Conservation (phyloP, 1,140 invertebrate genomes). For the Drosophila baimaii region DNA sequence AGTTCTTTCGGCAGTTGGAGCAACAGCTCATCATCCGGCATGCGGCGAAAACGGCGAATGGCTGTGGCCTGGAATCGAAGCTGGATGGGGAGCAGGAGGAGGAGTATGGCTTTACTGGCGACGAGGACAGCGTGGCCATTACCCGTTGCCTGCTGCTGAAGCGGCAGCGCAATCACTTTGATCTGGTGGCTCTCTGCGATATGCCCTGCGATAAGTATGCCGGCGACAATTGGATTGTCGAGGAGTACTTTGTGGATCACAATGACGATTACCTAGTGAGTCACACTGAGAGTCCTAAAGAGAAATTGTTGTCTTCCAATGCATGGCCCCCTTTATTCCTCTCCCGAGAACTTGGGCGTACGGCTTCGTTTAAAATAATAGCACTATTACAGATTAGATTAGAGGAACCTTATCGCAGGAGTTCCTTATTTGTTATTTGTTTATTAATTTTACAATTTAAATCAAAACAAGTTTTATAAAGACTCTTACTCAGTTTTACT, state of each 20-base stretch:
- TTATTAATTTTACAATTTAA: neutral
- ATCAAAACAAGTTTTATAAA: neutral
- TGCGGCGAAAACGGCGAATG: conserved; percentile 44
- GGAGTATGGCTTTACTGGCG: conserved; percentile 2
- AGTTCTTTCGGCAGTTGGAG: conserved; percentile 78
- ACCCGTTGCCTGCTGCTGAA: conserved; percentile 61
- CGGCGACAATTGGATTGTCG: conserved; percentile 76
- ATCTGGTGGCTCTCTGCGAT: conserved; percentile 76
- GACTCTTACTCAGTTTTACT: no score
- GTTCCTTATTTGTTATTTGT: neutral
- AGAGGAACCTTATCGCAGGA: neutral
- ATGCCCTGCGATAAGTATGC: conserved; percentile 65
- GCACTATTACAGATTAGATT: neutral
- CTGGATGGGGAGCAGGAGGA: neutral
- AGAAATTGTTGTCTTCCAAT: conserved; percentile 14
- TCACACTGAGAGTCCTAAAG: conserved; percentile 15
- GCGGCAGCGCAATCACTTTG: conserved; percentile 76
- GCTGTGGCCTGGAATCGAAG: conserved; percentile 33
- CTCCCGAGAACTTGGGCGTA: neutral
- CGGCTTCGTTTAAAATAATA: conserved; percentile 4
- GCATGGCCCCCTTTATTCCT: conserved; percentile 20
- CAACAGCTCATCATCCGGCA: conserved; percentile 47
- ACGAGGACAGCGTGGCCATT: conserved; percentile 25
- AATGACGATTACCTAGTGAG: conserved; percentile 78
- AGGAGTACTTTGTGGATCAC: conserved; percentile 80